Conservation (phyloP, 1,140 invertebrate species). For the Zaprionus gabonicus region DNA sequence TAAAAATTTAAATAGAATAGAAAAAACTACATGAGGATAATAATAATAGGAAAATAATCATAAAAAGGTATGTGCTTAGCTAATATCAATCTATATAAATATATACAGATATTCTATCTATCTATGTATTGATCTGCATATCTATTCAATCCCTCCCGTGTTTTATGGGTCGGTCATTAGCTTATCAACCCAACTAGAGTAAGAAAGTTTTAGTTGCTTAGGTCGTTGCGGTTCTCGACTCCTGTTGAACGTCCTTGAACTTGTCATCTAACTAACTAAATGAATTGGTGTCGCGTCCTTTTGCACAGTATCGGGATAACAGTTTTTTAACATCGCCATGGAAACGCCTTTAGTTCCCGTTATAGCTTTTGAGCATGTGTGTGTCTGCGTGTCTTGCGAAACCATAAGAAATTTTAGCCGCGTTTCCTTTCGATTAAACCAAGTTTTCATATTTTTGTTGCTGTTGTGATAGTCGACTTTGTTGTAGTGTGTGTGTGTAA, state of each 20-base stretch:
- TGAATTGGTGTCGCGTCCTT: conserved; percentile 30
- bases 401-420: conserved; percentile 45
- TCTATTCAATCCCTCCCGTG: background rate
- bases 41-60: too few relatives aligned
- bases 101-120: too few relatives aligned
- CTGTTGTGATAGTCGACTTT: conserved; percentile 29
- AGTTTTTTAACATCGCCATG: conserved; percentile 66
- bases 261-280: conserved; percentile 45
- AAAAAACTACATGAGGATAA: too few relatives aligned
- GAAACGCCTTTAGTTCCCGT: conserved; percentile 47
- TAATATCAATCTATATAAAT: too few relatives aligned
- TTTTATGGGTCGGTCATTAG: conserved; percentile 51
- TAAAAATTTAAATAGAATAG: too few relatives aligned
- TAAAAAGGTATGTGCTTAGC: too few relatives aligned
- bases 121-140: background rate
- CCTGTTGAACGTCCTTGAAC: conserved; percentile 76
- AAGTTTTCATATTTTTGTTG: conserved; percentile 42
- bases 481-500: conserved; percentile 33
- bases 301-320: conserved; percentile 63
- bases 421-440: conserved; percentile 11
- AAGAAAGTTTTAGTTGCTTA: background rate
- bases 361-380: conserved; percentile 18
- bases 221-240: background rate
- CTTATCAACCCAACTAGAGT: background rate
- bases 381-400: conserved; percentile 43